Evolutionary conservation across 1,140 invertebrate genomes (phyloP).

Genomic region (Drosophila pachea): DNA sequence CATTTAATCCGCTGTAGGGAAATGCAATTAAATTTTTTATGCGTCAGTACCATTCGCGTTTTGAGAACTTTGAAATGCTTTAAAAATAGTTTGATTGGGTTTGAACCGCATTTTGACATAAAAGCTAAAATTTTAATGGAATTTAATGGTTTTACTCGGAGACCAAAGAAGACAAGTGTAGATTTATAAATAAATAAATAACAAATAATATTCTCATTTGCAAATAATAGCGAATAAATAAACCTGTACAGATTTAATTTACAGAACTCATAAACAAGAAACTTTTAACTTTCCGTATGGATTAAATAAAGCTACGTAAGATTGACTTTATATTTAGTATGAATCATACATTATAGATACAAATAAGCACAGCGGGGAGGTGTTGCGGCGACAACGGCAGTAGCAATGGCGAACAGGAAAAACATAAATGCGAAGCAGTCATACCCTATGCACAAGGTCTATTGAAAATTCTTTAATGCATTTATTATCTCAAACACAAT

Average conservation of each 20-base stretch:
- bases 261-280: constrained; percentile 26
- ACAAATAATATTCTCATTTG: not conserved
- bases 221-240: constrained; percentile 16
- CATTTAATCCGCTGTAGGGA: constrained; percentile 55
- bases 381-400: constrained; percentile 19
- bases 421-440: constrained; percentile 55
- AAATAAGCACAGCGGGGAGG: constrained; percentile 11
- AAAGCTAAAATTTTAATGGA: not conserved
- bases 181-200: constrained; percentile 21
- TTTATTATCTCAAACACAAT: not conserved
- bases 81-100: constrained; percentile 18
- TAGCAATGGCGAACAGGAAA: constrained; percentile 36
- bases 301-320: constrained; percentile 46
- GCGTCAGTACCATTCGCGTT: too few species aligned
- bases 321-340: constrained; percentile 71
- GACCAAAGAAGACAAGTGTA: constrained; percentile 13
- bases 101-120: constrained; percentile 5
- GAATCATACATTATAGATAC: constrained; percentile 52
- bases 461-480: not conserved
- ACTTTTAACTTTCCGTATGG: constrained; percentile 31
- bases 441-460: constrained; percentile 36
- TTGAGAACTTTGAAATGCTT: constrained; percentile 13
- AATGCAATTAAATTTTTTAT: constrained; percentile 35
- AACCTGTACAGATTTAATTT: constrained; percentile 29
- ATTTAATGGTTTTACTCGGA: constrained; percentile 9